Evolutionary conservation across 2,797 vertebrate genomes (phyloP).

Genomic region (Hoplostethus mediterraneus): DNA sequence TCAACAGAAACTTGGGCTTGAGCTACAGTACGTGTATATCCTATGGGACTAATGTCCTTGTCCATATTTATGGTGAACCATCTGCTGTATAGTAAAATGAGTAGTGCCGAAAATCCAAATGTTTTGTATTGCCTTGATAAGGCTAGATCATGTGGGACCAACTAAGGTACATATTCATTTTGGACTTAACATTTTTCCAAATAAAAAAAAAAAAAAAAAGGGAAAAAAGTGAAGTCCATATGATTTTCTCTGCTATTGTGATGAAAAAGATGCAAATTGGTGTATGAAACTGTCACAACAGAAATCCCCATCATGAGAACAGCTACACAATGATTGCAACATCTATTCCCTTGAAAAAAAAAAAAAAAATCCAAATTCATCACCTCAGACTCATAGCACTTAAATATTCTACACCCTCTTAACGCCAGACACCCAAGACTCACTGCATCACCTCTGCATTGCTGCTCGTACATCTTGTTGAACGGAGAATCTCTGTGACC

Average conservation of each 20-base stretch:
- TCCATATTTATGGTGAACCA: conserved; percentile 30
- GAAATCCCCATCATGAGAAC: conserved; percentile 2
- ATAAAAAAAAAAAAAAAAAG: conserved; percentile 32
- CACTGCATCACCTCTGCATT: neutral
- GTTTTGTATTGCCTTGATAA: conserved; percentile 39
- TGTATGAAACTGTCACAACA: conserved; percentile 4
- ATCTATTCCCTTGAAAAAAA: neutral
- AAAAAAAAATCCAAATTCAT: neutral
- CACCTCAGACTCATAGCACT: conserved; percentile 17
- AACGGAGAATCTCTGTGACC: conserved; percentile 49
- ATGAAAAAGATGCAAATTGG: conserved; percentile 12
- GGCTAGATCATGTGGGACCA: conserved; percentile 46
- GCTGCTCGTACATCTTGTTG: conserved; percentile 12
- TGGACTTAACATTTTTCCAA: conserved; percentile 47
- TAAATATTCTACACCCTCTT: conserved; percentile 16
- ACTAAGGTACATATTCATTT: conserved; percentile 51
- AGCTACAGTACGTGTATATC: conserved; percentile 28
- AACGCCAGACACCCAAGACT: conserved; percentile 6
- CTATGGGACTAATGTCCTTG: conserved; percentile 28
- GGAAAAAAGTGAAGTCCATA: neutral
- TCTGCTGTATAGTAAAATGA: conserved; percentile 50
- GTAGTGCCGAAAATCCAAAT: conserved; percentile 41
- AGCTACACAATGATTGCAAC: too few relatives aligned
- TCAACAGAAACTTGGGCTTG: conserved; percentile 5
- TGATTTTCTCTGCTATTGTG: neutral